phyloP scores from a whole-genome alignment of 2,113 vertebrate species.

The Pterocles gutturalis region DNA sequence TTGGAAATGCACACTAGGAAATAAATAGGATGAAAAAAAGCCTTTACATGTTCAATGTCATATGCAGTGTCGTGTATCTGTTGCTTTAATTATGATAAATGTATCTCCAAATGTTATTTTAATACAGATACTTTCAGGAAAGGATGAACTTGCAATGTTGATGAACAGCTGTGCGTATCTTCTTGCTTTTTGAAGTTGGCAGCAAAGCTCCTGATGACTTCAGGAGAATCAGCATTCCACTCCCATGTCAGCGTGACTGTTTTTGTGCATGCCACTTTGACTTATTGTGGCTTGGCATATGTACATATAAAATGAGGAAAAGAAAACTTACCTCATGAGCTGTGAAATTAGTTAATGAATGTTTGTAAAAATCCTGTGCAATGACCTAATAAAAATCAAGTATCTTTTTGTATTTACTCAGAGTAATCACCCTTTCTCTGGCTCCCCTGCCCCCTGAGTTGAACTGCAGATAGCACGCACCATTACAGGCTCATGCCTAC shows the following conservation, averaged over 20 bases:
- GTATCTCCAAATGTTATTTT: neutral
- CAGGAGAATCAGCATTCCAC: neutral
- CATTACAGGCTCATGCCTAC: neutral
- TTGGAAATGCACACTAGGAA: neutral
- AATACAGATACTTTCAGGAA: neutral
- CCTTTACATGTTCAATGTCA: neutral
- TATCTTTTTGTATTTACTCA: neutral
- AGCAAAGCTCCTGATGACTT: neutral
- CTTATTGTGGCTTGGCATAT: neutral
- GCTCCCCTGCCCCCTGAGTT: neutral
- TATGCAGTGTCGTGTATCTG: neutral
- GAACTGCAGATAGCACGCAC: neutral
- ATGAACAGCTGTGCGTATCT: neutral
- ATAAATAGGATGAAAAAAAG: neutral
- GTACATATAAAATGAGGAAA: neutral
- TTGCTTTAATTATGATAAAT: neutral
- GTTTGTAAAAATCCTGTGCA: neutral
- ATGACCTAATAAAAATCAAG: neutral
- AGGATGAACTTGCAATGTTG: neutral
- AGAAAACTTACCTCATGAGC: neutral
- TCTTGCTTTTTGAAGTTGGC: neutral
- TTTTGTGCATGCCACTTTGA: neutral
- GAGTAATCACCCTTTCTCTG: neutral
- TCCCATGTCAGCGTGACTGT: accelerated
- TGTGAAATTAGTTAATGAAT: neutral